A percentile compares a stretch with the other conserved stretches of the same genome.
phyloP scores from a whole-genome alignment of 2,113 vertebrate genomes.

The Noturus placidus region DNA sequence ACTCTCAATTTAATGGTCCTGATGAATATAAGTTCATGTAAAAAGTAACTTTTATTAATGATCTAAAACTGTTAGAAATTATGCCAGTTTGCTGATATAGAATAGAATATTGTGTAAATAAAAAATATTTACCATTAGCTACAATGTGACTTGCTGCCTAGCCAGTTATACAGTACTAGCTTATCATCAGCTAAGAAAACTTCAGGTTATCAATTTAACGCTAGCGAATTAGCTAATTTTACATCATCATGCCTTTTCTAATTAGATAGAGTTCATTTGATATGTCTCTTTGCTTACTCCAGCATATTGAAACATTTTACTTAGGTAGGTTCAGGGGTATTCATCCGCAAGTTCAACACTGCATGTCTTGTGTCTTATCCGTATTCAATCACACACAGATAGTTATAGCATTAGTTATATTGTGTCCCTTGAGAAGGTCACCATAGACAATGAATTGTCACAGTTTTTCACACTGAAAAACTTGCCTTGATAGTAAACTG shows the following conservation, averaged over 20 bases:
- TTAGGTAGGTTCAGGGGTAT: not conserved
- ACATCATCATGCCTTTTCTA: not conserved
- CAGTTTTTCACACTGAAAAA: not conserved
- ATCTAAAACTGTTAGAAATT: not conserved
- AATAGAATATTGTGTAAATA: not conserved
- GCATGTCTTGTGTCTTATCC: not conserved
- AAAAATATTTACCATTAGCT: not conserved
- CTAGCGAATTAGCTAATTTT: not conserved
- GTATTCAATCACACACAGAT: not conserved
- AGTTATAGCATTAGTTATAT: not conserved
- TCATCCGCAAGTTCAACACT: not conserved
- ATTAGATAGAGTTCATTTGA: not conserved
- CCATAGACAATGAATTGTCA: not conserved
- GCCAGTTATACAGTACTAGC: not conserved
- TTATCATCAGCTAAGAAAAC: not conserved
- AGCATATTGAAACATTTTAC: not conserved
- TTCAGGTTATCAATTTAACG: not conserved
- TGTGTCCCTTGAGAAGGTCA: not conserved
- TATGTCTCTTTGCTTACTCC: not conserved
- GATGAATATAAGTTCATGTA: not conserved
- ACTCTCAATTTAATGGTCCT: not conserved
- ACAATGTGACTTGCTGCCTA: not conserved
- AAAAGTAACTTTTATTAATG: not conserved
- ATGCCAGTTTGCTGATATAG: not conserved
- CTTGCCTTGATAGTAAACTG: not conserved